A percentile compares a stretch with the other conserved stretches of the same genome.
These are phyloP conservation scores for Helarctos malayanus DNA, from an alignment of 2,797 vertebrate genomes.

Conservation along the genomic window DNA sequence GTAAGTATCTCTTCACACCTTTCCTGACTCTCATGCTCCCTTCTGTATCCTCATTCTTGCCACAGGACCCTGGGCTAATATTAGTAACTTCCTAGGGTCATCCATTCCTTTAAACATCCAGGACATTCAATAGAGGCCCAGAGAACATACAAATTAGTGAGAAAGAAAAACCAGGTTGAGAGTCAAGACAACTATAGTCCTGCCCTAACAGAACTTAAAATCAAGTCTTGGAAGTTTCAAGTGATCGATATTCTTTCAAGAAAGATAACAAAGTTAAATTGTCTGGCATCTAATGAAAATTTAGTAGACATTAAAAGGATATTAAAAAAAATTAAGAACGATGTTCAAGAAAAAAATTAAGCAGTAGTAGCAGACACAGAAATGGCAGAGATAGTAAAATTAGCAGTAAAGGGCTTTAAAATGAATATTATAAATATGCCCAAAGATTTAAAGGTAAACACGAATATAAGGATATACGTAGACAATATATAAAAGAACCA, in stretches of 20 bases:
- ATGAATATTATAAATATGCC: not conserved
- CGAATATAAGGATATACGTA: not conserved
- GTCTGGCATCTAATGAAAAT: not conserved
- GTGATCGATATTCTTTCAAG: not conserved
- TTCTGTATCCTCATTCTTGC: not conserved
- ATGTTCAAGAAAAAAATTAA: constrained; percentile 24
- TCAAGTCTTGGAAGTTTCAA: not conserved
- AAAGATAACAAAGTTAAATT: constrained; percentile 24
- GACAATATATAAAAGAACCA: not conserved
- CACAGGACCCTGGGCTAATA: not conserved
- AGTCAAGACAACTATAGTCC: not conserved
- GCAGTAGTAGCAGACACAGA: not conserved
- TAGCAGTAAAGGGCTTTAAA: constrained; percentile 12
- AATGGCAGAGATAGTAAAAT: not conserved
- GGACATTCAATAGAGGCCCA: not conserved
- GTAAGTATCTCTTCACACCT: not conserved
- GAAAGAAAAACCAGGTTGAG: not conserved
- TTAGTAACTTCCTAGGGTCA: not conserved
- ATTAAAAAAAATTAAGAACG: not conserved
- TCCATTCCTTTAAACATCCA: not conserved
- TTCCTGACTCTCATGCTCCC: not conserved
- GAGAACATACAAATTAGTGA: not conserved
- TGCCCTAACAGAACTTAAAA: not conserved
- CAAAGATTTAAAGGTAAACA: constrained; percentile 24
- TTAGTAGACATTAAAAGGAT: not conserved